These are phyloP conservation scores for Pecten maximus DNA, from an alignment of 2,888 invertebrate genomes.

Conservation along the genomic window DNA sequence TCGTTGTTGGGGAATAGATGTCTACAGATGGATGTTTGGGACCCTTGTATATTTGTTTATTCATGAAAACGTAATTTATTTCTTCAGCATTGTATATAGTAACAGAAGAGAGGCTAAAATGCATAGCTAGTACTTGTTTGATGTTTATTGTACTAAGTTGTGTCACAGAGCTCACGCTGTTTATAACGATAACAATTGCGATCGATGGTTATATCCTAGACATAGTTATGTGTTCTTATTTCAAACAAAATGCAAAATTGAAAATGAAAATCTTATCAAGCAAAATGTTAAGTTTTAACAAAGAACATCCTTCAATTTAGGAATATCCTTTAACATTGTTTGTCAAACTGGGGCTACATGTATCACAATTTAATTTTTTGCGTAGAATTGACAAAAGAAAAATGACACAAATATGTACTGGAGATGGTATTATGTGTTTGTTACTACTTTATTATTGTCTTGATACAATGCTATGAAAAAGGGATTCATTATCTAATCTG, in stretches of 20 bases:
- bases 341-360: neutral
- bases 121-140: neutral
- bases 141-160: neutral
- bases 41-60: slow-evolving; percentile 23
- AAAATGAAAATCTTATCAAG: too few species aligned
- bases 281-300: too few species aligned
- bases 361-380: neutral
- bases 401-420: neutral
- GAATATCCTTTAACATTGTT: neutral
- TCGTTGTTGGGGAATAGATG: neutral
- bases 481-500: neutral
- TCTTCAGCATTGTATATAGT: neutral
- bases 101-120: neutral
- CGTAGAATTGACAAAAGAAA: neutral
- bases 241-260: neutral
- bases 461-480: neutral
- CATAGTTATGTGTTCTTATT: neutral
- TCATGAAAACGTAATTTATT: slow-evolving; percentile 22
- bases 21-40: neutral
- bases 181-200: neutral
- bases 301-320: too few species aligned
- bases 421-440: neutral
- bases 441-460: neutral
- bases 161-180: neutral
- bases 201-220: neutral